Evolutionary conservation across 2,888 invertebrate species (phyloP).

Genomic region (Caradrina clavipalpis): DNA sequence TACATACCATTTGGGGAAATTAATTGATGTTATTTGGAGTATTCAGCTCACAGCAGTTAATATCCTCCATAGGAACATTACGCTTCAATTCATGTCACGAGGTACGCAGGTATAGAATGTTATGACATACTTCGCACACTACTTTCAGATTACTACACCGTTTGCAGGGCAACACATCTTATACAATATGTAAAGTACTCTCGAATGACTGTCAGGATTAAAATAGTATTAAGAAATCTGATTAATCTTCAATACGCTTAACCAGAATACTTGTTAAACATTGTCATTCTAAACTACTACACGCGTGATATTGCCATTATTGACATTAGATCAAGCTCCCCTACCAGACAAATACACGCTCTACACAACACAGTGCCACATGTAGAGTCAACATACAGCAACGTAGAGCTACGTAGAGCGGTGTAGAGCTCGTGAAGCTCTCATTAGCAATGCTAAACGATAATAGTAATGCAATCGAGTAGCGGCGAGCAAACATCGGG

Average conservation of each 20-base stretch:
- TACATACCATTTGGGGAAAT: conserved; percentile 26
- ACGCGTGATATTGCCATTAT: background rate
- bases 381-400: conserved; percentile 11
- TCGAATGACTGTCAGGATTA: background rate
- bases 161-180: too few relatives aligned
- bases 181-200: background rate
- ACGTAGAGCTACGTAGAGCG: background rate
- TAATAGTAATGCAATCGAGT: conserved; percentile 27
- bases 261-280: background rate
- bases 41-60: background rate
- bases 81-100: background rate
- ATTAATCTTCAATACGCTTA: background rate
- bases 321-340: background rate
- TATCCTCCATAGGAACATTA: background rate
- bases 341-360: background rate
- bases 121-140: background rate
- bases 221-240: background rate
- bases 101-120: background rate
- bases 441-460: conserved; percentile 31
- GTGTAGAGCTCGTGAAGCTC: conserved; percentile 10
- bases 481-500: conserved; percentile 19
- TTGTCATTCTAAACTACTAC: background rate
- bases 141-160: background rate
- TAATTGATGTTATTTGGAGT: conserved; percentile 23
- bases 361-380: background rate